Evolutionary conservation across 2,113 vertebrate genomes (phyloP).

Genomic region (Miniopterus natalensis): DNA sequence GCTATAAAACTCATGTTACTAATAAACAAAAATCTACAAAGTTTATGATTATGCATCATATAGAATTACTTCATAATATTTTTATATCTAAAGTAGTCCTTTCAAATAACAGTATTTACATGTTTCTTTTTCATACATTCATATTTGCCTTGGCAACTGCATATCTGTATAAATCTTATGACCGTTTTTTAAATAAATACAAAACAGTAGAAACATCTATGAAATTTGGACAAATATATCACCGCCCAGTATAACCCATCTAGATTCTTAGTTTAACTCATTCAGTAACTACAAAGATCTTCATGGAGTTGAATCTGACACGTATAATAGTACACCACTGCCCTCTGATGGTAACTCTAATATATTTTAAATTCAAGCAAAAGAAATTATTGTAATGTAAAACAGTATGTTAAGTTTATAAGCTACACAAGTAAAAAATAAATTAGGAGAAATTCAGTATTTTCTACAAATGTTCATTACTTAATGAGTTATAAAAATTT

Average conservation of each 20-base stretch:
- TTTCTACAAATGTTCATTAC: slow-evolving; percentile 66
- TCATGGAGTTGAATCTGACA: background rate
- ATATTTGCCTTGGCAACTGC: slow-evolving; percentile 6
- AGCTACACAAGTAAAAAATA: slow-evolving; percentile 73
- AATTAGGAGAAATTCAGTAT: slow-evolving; percentile 50
- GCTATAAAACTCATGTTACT: background rate
- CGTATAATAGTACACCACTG: background rate
- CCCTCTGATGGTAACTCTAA: slow-evolving; percentile 69
- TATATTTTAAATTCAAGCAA: slow-evolving; percentile 61
- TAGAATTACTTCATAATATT: background rate
- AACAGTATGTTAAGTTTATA: slow-evolving; percentile 69
- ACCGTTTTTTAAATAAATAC: background rate
- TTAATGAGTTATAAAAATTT: slow-evolving; percentile 75
- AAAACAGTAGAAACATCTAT: background rate
- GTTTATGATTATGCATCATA: background rate
- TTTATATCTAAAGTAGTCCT: slow-evolving; percentile 46
- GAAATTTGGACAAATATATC: background rate
- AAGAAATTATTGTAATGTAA: slow-evolving; percentile 29
- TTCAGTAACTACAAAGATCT: background rate
- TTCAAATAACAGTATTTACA: background rate
- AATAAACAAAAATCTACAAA: background rate
- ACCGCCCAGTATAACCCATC: background rate
- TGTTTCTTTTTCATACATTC: slow-evolving; percentile 43
- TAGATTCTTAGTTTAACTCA: slow-evolving; percentile 37
- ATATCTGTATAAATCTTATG: slow-evolving; percentile 25